Evolutionary conservation across 2,797 vertebrate genomes (phyloP), one percentile per base, ranked within the genome.

Genomic region (Cryptoprocta ferox): DNA sequence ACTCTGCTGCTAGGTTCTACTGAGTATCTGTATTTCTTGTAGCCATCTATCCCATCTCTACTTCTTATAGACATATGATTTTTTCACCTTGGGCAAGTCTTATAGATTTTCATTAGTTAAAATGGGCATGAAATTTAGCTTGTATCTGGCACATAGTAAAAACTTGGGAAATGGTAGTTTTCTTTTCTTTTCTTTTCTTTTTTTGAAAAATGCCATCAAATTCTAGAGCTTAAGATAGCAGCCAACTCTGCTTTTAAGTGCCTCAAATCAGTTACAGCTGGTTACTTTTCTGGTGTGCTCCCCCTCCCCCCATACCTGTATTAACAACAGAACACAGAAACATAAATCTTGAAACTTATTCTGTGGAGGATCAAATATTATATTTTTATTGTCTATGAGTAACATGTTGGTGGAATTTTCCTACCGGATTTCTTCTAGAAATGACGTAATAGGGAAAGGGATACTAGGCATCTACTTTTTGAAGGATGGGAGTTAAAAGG

Each of bases 401-500:
- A 94, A 85, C 59, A 83, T 48, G 90, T 94, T 84, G 14, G 73
- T 89, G 50, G 35, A 87, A 86, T 91, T 94, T 97, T 96, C 32
- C 70, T 76, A 87, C 53, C 16, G 28, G 13, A 53, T 93, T 96
- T 96, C 70, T 86, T 39, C 42, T 82, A 78, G 86, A 87, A 89
- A 91, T 94, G 70, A 84, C 0, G 4, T 50, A 65, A 1, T 30
- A 26, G 76, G 56, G 65, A 95, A 90, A 86, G 28, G 4, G 39
- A 78, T 12, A 19, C 3, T 13, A 19, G 24, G 12, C 1, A 11
- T 18, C 6, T n/a, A 86, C n/a, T 28, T 35, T 85, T 90, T 83
- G 73, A 85, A 81, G 84, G 50, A 56, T 30, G 37, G 4, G 18
- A 71, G 13, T 66, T 63, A 59, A 85, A 42, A 21, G 12, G 39